Evolutionary conservation across 2,888 invertebrate species (phyloP).

Genomic region (Drosophila lacicola): DNA sequence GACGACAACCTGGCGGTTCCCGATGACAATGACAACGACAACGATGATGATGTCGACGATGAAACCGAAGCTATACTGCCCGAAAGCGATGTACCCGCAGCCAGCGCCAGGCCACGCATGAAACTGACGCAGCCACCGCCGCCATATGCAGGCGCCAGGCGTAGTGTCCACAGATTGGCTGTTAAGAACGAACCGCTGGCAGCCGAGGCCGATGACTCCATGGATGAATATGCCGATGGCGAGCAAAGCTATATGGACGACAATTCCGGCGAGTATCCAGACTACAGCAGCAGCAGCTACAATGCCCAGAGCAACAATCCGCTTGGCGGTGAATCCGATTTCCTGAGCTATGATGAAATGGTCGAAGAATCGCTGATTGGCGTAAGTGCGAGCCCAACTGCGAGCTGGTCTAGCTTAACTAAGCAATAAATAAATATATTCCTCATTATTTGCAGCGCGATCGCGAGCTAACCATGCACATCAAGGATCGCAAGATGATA

Average conservation of each 20-base stretch:
- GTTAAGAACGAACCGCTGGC: conserved; percentile 57
- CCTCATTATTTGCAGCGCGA: conserved; percentile 48
- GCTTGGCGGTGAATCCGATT: conserved; percentile 57
- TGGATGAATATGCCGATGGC: conserved; percentile 62
- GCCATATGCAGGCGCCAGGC: conserved; percentile 7
- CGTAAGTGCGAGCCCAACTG: conserved; percentile 52
- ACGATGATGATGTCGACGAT: conserved; percentile 49
- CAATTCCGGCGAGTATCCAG: conserved; percentile 64
- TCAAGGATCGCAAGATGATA: conserved; percentile 83
- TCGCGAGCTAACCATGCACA: conserved; percentile 79
- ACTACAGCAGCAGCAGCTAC: conserved; percentile 51
- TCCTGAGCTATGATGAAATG: conserved; percentile 80
- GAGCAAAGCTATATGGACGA: conserved; percentile 62
- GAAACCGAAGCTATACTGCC: conserved; percentile 60
- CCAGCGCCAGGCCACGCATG: conserved; percentile 37
- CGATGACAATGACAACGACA: conserved; percentile 36
- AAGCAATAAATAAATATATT: not conserved
- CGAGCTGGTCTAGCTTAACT: too few relatives aligned
- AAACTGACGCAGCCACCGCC: conserved; percentile 35
- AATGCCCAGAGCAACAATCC: conserved; percentile 42
- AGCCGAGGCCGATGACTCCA: conserved; percentile 59
- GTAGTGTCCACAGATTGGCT: conserved; percentile 18
- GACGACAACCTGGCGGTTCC: conserved; percentile 18
- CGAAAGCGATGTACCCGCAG: conserved; percentile 46
- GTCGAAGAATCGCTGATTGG: conserved; percentile 81